Conservation (phyloP, 2,797 vertebrate genomes). For the Malurus leucopterus region DNA sequence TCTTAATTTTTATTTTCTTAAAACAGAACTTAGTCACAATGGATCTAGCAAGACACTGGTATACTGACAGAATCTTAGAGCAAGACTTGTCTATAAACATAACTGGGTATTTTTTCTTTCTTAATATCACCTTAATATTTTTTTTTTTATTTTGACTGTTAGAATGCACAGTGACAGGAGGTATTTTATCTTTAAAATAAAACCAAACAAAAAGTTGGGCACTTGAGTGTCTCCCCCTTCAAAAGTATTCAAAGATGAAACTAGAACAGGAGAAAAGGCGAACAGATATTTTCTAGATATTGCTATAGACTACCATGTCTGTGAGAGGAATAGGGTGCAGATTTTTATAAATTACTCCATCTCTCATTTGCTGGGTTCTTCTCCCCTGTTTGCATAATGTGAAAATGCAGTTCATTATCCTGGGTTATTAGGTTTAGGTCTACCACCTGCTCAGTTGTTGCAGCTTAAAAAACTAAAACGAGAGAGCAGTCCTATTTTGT, state of each 20-base stretch:
- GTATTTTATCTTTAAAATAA: not conserved
- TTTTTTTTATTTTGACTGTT: not conserved
- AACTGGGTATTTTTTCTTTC: not conserved
- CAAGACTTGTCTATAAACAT: not conserved
- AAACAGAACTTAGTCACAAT: not conserved
- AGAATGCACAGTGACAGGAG: not conserved
- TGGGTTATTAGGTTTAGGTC: not conserved
- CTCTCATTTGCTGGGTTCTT: not conserved
- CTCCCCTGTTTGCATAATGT: not conserved
- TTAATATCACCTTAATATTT: not conserved
- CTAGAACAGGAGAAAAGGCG: not conserved
- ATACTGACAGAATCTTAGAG: not conserved
- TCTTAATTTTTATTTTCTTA: constrained; percentile 35
- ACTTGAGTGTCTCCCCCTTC: not conserved
- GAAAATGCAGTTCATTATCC: constrained; percentile 13
- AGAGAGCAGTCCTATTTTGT: not conserved
- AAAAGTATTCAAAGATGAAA: not conserved
- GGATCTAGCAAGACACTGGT: not conserved
- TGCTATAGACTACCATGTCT: not conserved
- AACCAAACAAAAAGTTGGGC: too few relatives aligned
- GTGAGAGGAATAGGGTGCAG: not conserved
- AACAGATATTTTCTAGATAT: not conserved
- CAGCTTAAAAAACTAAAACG: not conserved
- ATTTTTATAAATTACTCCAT: not conserved
- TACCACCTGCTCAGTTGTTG: not conserved